Evolutionary conservation across 2,113 vertebrate species (phyloP).

Genomic region (Lepisosteus oculatus): DNA sequence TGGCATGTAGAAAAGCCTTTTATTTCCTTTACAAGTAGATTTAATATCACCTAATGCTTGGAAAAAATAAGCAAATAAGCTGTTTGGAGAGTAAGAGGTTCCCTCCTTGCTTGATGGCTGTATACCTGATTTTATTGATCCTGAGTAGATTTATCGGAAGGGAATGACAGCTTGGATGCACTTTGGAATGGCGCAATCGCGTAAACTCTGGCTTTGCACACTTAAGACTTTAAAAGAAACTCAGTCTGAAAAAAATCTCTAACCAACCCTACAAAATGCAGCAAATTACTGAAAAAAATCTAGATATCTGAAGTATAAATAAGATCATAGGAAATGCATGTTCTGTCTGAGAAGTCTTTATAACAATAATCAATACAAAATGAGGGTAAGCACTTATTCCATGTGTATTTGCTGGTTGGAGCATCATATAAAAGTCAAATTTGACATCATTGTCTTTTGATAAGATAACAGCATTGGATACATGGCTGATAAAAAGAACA

Average conservation of each 20-base stretch:
- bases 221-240: slow-evolving; percentile 82
- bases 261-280: slow-evolving; percentile 67
- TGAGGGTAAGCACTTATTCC: not conserved
- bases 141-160: slow-evolving; percentile 76
- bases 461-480: not conserved
- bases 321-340: slow-evolving; percentile 65
- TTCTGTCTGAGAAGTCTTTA: slow-evolving; percentile 53
- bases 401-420: not conserved
- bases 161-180: slow-evolving; percentile 80
- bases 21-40: not conserved
- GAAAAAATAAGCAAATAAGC: not conserved
- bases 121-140: slow-evolving; percentile 77
- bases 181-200: slow-evolving; percentile 81
- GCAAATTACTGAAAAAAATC: slow-evolving; percentile 59
- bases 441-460: not conserved
- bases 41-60: not conserved
- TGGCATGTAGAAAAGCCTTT: not conserved
- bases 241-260: slow-evolving; percentile 64
- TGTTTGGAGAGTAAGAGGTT: slow-evolving; percentile 4
- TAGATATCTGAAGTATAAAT: slow-evolving; percentile 71
- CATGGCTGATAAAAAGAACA: too few species aligned
- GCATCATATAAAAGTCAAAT: slow-evolving; percentile 4
- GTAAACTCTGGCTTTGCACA: slow-evolving; percentile 70
- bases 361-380: not conserved
- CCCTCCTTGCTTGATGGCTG: slow-evolving; percentile 54